These are phyloP conservation scores for Palythoa grandis DNA, from an alignment of 92 coral and sea anemone genomes.

Conservation along the genomic window DNA sequence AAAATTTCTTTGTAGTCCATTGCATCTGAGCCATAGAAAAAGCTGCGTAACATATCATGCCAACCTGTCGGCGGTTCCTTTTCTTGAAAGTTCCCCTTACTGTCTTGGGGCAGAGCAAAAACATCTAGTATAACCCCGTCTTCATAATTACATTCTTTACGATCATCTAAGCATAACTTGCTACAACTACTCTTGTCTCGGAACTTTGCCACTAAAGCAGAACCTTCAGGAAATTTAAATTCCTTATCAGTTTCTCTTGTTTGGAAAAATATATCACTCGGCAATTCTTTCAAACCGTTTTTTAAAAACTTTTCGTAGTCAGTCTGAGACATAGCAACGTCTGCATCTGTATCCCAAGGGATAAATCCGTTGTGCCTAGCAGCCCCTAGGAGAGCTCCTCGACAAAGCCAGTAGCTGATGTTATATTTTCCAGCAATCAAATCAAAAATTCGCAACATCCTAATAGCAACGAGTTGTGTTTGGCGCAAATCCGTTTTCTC, in stretches of 20 bases:
- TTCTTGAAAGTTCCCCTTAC: slow-evolving; percentile 27
- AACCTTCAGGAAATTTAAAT: slow-evolving; percentile 36
- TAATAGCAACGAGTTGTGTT: slow-evolving; percentile 57
- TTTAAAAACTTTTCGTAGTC: slow-evolving; percentile 69
- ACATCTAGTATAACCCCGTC: slow-evolving; percentile 76
- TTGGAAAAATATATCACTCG: slow-evolving; percentile 73
- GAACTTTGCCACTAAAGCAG: slow-evolving; percentile 65
- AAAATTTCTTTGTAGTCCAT: slow-evolving; percentile 31
- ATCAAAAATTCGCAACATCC: slow-evolving; percentile 66
- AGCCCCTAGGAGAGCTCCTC: slow-evolving; percentile 78
- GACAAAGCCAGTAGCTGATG: slow-evolving; percentile 64
- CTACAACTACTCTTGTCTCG: slow-evolving; percentile 75
- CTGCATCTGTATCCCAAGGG: slow-evolving; percentile 83
- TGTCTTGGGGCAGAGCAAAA: slow-evolving; percentile 46
- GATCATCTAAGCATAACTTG: slow-evolving; percentile 52
- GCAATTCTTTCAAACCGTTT: slow-evolving; percentile 60
- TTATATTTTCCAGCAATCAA: slow-evolving; percentile 66
- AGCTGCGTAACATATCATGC: slow-evolving; percentile 22
- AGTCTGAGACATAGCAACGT: slow-evolving; percentile 60
- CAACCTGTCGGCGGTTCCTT: slow-evolving; percentile 6
- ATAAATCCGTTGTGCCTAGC: slow-evolving; percentile 77
- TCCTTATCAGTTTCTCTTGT: slow-evolving; percentile 57
- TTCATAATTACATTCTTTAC: slow-evolving; percentile 62
- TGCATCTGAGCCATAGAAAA: slow-evolving; percentile 31
- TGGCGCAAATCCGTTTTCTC: slow-evolving; percentile 47